Evolutionary conservation across 2,888 invertebrate genomes (phyloP), one percentile per base, ranked within the genome.

Genomic region (Mimas tiliae): DNA sequence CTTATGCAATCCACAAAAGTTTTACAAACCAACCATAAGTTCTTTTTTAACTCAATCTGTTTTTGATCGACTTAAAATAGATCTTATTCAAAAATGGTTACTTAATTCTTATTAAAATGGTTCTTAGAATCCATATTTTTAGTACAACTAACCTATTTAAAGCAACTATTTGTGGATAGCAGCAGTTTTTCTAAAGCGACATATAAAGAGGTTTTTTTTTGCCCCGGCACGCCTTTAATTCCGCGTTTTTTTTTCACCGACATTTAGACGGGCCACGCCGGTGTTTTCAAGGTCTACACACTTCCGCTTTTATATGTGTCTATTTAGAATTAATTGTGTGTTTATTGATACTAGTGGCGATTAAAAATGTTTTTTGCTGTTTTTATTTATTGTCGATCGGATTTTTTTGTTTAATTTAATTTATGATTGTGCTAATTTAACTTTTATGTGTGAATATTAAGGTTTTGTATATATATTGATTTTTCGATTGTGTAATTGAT

Each of bases 281-380:
- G 50, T 8, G 19, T 50, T 19, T 42, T 42, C 58, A 58, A 58
- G 58, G 58, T 38, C 38, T 12, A 58, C 38, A 58, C 58, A 58
- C 42, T 58, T 58, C 58, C 58, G 58, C 58, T 58, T 58, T 55
- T 42, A 19, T 58, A 42, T 58, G 12, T 42, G 19, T 42, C 58
- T 58, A 58, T 6, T 21, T 11, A 0, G 38, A 19, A 7, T 58
- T 58, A 58, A 58, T 58, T 58, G 38, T 58, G 34, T 34, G 12
- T 58, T 58, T 58, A 58, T 58, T 58, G 38, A 42, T n/a, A 58
- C 19, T 38, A 9, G 50, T 19, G 3, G 19, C n/a, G 48, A 50
- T 19, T 14, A 45, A 14, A 12, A 12, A 9, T 19, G 50, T 19
- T 50, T 50, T 11, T 50, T 50, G 50, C 50, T 9, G 16, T 16